Base-by-base conservation (phyloP, 1,140 invertebrate genomes). In the Dermatophagoides farinae region DNA sequence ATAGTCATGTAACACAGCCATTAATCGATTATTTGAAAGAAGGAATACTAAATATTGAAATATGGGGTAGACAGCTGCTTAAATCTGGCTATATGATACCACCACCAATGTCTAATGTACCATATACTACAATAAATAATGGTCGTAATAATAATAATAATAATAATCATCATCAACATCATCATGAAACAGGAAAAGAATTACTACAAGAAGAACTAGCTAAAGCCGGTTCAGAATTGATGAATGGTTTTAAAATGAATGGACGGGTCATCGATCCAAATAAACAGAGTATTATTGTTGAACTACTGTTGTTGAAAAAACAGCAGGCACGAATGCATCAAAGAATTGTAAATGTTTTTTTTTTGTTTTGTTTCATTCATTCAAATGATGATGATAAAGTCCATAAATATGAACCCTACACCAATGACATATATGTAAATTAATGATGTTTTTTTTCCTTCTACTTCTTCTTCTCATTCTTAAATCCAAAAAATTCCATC, bases 1-100 rank as follows among this genome's bases (percentile, higher is more conserved):
- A 72, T 64, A 61, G 62, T 23, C 71, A 72, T 37, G 73, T 70
- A 37, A 77, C 75, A 10, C 65, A 72, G 60, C 70, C 76, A 66
- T 64, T 75, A 8, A 64, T 78, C 1, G 71, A 77, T 20, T 78
- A 77, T 65, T 66, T 79, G 23, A 69, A 71, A 59, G 72, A 74
- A 41, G 72, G 72, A 10, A 72, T 69, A 38, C 64, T 80, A 16
- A 71, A 72, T 61, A 69, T 79, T 25, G 73, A 74, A 62, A 70
- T 79, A 11, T 75, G 73, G 74, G 78, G 77, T 1, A 73, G 73
- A 59, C 76, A 79, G 67, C 68, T 72, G 23, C 65, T 71, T 25
- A 55, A 51, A 47, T 43, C 14, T 65, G 70, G 16, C 66, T 47
- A 49, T 52, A n/a, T n/a, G n/a, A n/a, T n/a, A n/a, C n/a, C n/a